phyloP scores from a whole-genome alignment of 1,140 invertebrate species.

The Cyrtorhinus lividipennis region DNA sequence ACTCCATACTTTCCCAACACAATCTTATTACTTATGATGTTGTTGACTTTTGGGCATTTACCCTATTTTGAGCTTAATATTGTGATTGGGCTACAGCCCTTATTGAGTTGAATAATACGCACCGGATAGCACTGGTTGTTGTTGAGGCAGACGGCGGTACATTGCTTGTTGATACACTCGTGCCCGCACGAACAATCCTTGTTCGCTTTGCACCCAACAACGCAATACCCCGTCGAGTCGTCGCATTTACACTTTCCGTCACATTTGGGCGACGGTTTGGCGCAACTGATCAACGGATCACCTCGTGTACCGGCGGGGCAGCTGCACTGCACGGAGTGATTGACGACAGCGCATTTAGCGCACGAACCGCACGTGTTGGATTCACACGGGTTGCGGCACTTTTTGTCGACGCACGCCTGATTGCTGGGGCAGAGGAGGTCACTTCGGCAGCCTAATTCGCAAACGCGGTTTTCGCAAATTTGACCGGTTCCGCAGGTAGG shows the following conservation, averaged over 20 bases:
- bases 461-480: constrained; percentile 74
- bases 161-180: constrained; percentile 44
- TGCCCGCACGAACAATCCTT: constrained; percentile 63
- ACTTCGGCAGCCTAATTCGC: constrained; percentile 66
- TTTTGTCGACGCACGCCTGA: constrained; percentile 64
- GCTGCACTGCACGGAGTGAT: constrained; percentile 68
- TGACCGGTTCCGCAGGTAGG: constrained; percentile 59
- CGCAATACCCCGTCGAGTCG: constrained; percentile 54
- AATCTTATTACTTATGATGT: no score
- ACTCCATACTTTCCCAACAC: no score
- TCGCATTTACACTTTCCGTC: constrained; percentile 56
- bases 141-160: constrained; percentile 43
- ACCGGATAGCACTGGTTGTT: constrained; percentile 35
- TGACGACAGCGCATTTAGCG: constrained; percentile 63
- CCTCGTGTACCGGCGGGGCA: constrained; percentile 66
- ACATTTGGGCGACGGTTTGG: constrained; percentile 46
- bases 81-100: background rate
- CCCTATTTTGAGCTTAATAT: no score
- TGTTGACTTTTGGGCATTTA: no score
- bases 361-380: constrained; percentile 59
- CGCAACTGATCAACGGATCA: constrained; percentile 60
- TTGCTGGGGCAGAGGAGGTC: constrained; percentile 58
- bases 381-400: constrained; percentile 70
- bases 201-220: constrained; percentile 45
- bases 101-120: constrained; percentile 14